Base-by-base conservation (phyloP, 2,888 invertebrate genomes). In the Notodonta dromedarius region DNA sequence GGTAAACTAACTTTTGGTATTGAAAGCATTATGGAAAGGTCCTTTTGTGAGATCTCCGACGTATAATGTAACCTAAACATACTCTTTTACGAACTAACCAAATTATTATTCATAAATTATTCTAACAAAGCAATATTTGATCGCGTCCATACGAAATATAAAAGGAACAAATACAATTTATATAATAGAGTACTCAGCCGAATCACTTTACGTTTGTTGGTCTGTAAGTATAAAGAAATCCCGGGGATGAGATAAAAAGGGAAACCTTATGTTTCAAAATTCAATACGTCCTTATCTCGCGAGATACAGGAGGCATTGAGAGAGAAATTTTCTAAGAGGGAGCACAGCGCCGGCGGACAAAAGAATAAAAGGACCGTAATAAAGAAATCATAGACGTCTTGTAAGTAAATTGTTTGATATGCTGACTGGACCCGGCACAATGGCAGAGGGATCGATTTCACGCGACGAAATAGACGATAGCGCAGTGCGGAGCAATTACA, bases 381-480 rank as follows among this genome's bases (percentile, higher is more conserved):
- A 89, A 90, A 89, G 86, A 88, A 90, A 90, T 89, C 87, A 88
- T 88, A 87, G 85, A 85, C 79, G 82, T 82, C 67, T 70, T 82
- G 80, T 81, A 81, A 86, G 87, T 86, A 88, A 89, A 88, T 86
- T 87, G 86, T 90, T 88, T 89, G 84, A 88, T 87, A 83, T 82
- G 80, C 81, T 82, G 84, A 83, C 80, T 84, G 67, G 63, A 72
- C 67, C 61, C 60, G 62, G 63, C 65, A 67, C 24, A 12, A 44
- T 13, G 24, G 8, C 40, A 44, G 42, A 40, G 11, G 69, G 62
- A 80, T 78, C 76, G 74, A 80, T 78, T 73, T 73, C 71, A 67
- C 70, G 75, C 76, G 67, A 79, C 81, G 76, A 77, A 78, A 83
- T 75, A 67, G 77, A 70, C 73, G 62, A 68, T 67, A 76, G 77